Percentiles rank a stretch among this genome's conserved stretches.
Conservation (phyloP, 2,888 invertebrate genomes). For the Eupithecia dodoneata region DNA sequence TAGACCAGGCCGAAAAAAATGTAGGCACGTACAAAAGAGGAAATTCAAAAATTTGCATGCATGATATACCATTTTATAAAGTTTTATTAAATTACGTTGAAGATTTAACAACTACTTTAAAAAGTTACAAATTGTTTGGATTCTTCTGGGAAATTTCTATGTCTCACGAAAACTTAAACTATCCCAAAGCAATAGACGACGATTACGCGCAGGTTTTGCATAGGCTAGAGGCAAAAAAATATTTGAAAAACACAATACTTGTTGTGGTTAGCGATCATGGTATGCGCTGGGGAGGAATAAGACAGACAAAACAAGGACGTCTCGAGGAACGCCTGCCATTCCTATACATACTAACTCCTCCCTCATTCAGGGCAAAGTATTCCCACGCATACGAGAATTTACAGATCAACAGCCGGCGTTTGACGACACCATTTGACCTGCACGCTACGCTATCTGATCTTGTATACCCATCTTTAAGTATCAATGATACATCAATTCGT, state of each 20-base stretch:
- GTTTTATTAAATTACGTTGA: conserved; percentile 88
- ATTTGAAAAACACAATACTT: conserved; percentile 87
- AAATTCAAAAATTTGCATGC: conserved; percentile 88
- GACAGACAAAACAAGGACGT: conserved; percentile 92
- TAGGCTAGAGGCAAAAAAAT: conserved; percentile 75
- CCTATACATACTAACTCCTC: conserved; percentile 88
- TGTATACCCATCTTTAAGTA: conserved; percentile 72
- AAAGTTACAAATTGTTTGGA: conserved; percentile 87
- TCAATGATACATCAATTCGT: conserved; percentile 70
- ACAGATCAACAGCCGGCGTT: conserved; percentile 85
- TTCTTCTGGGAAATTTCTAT: conserved; percentile 93
- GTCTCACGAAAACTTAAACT: conserved; percentile 93
- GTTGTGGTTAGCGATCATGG: conserved; percentile 95
- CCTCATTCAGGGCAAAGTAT: conserved; percentile 87
- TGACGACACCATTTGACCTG: conserved; percentile 93
- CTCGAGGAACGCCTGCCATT: conserved; percentile 95
- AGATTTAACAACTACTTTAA: conserved; percentile 85
- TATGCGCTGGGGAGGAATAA: conserved; percentile 92
- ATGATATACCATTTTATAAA: conserved; percentile 87
- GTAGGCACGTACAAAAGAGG: conserved; percentile 86
- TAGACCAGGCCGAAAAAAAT: conserved; percentile 86
- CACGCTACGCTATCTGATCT: conserved; percentile 91
- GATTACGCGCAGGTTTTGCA: conserved; percentile 85
- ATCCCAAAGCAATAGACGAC: conserved; percentile 89
- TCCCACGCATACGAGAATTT: conserved; percentile 86